Evolutionary conservation across 2,113 vertebrate genomes (phyloP).

Genomic region (Perca fluviatilis): DNA sequence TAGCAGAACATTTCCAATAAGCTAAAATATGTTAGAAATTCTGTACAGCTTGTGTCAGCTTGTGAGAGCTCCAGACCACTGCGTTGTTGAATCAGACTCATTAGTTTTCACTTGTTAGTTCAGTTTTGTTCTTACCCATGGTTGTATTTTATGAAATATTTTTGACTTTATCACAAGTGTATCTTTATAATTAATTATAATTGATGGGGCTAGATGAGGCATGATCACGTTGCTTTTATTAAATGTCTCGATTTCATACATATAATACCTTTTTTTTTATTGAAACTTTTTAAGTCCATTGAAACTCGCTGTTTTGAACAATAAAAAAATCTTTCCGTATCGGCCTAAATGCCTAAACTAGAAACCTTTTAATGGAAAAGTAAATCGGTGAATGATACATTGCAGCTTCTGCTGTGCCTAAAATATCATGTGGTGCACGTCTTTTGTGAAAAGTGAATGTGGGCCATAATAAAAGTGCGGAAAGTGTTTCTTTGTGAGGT

Average conservation of each 20-base stretch:
- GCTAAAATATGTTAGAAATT: background rate
- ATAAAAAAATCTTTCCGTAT: background rate
- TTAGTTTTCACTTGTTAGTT: no score
- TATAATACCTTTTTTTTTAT: background rate
- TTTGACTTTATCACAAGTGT: no score
- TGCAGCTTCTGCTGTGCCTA: conserved; percentile 11
- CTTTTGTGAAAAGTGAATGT: conserved; percentile 9
- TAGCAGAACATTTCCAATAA: background rate
- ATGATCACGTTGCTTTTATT: background rate
- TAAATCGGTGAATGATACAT: background rate
- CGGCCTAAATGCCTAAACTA: background rate
- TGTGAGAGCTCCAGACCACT: background rate
- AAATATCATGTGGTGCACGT: background rate
- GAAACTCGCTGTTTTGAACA: background rate
- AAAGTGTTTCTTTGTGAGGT: conserved; percentile 39
- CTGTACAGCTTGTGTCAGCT: no score
- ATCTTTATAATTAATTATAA: no score
- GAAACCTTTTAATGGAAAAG: background rate
- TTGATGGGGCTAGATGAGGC: background rate
- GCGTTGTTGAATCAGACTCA: no score
- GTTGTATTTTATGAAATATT: no score
- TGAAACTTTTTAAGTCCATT: background rate
- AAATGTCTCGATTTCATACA: background rate
- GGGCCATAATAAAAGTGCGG: conserved; percentile 15
- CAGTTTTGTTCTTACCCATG: no score